A percentile compares a stretch with the other conserved stretches of the same genome.
Evolutionary conservation across 2,888 invertebrate species (phyloP).

Genomic region (Cataglyphis altisquamis): DNA sequence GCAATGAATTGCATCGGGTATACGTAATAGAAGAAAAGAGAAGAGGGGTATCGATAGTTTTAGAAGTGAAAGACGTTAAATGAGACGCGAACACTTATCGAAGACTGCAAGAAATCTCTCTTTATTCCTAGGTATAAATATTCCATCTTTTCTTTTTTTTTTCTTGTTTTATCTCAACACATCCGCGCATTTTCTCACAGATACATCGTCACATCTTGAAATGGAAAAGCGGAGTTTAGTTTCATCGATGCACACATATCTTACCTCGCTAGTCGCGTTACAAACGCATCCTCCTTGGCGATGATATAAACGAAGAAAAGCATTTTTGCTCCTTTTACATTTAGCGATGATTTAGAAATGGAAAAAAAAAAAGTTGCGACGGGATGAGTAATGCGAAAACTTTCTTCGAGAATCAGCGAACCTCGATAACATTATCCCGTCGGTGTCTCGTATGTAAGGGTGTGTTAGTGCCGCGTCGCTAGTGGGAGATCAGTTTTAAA

Average conservation of each 20-base stretch:
- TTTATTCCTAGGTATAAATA: not conserved
- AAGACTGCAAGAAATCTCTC: not conserved
- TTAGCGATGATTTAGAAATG: slow-evolving; percentile 27
- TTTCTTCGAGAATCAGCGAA: not conserved
- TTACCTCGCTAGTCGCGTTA: slow-evolving; percentile 20
- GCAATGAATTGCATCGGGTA: not conserved
- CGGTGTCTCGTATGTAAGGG: slow-evolving; percentile 22
- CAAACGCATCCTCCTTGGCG: slow-evolving; percentile 9
- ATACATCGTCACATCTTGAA: not conserved
- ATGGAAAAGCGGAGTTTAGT: slow-evolving; percentile 15
- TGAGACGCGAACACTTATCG: not conserved
- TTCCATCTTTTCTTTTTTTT: not conserved
- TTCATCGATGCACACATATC: slow-evolving; percentile 40
- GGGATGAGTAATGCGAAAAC: slow-evolving; percentile 23
- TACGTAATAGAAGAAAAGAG: not conserved
- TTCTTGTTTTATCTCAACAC: not conserved
- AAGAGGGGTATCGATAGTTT: not conserved
- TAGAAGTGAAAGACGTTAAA: not conserved
- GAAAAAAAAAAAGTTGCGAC: not conserved
- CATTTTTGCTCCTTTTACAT: slow-evolving; percentile 19
- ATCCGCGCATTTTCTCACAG: not conserved
- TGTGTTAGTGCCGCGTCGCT: slow-evolving; percentile 17
- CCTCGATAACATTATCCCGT: slow-evolving; percentile 18
- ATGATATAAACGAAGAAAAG: slow-evolving; percentile 4
- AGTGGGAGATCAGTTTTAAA: slow-evolving; percentile 13